Conservation (phyloP, 1,140 invertebrate genomes). For the Bombyx mandarina region DNA sequence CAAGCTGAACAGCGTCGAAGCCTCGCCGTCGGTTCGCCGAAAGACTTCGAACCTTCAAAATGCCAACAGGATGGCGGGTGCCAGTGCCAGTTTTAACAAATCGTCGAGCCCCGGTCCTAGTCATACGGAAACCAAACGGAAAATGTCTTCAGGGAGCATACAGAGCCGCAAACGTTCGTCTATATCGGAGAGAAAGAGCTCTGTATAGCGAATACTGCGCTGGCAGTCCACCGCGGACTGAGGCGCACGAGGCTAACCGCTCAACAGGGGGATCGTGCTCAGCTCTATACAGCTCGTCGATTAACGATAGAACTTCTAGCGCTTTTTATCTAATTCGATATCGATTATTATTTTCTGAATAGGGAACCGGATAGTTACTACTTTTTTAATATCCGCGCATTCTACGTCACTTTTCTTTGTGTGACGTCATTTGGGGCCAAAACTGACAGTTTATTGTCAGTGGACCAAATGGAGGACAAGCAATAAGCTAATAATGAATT, state of each 20-base stretch:
- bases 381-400: too few relatives aligned
- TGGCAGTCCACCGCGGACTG: slow-evolving; percentile 16
- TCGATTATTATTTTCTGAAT: too few relatives aligned
- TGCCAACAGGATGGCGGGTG: slow-evolving; percentile 50
- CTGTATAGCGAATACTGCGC: slow-evolving; percentile 51
- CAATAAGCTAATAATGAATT: too few relatives aligned
- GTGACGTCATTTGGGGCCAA: too few relatives aligned
- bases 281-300: too few relatives aligned
- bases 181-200: slow-evolving; percentile 63
- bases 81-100: slow-evolving; percentile 38
- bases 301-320: too few relatives aligned
- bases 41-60: slow-evolving; percentile 59
- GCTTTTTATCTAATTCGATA: too few relatives aligned
- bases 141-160: slow-evolving; percentile 55
- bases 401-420: too few relatives aligned
- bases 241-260: slow-evolving; percentile 20
- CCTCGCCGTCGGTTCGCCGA: slow-evolving; percentile 55
- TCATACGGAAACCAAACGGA: slow-evolving; percentile 45
- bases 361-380: too few relatives aligned
- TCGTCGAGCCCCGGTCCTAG: slow-evolving; percentile 33
- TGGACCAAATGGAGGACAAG: too few relatives aligned
- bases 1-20: slow-evolving; percentile 56
- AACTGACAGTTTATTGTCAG: too few relatives aligned
- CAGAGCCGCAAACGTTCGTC: slow-evolving; percentile 62
- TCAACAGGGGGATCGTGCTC: background rate